These are phyloP conservation scores for Pogoniulus pusillus DNA, from an alignment of 2,797 vertebrate species.

Conservation along the genomic window DNA sequence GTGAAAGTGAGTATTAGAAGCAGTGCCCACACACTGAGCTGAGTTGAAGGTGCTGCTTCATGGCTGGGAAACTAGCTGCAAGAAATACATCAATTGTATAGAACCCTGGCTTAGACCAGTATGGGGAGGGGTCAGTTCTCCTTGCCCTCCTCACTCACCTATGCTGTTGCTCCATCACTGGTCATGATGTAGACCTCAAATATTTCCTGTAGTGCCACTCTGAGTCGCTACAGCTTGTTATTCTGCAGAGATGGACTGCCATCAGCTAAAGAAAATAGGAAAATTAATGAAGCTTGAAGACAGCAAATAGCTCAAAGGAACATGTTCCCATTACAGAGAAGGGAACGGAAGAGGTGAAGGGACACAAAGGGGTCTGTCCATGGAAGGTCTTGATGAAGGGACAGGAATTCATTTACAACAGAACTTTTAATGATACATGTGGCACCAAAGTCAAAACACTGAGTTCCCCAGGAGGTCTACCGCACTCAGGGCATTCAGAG, in stretches of 20 bases:
- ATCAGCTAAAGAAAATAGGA: neutral
- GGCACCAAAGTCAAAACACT: neutral
- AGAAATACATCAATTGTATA: neutral
- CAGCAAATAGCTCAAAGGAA: neutral
- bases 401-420: neutral
- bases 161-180: rapidly evolving
- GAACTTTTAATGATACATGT: neutral
- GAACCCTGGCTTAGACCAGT: neutral
- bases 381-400: neutral
- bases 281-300: neutral
- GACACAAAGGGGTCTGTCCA: rapidly evolving
- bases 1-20: neutral
- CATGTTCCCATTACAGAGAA: neutral
- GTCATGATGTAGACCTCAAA: neutral
- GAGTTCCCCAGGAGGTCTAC: neutral
- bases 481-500: neutral
- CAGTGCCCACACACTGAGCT: rapidly evolving
- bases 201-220: neutral
- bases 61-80: neutral
- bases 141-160: neutral
- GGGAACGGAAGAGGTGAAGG: rapidly evolving
- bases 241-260: neutral
- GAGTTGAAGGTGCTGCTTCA: neutral
- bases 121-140: neutral
- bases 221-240: neutral